Evolutionary conservation across 2,888 invertebrate species (phyloP).

Genomic region (Hoplodrina ambigua): DNA sequence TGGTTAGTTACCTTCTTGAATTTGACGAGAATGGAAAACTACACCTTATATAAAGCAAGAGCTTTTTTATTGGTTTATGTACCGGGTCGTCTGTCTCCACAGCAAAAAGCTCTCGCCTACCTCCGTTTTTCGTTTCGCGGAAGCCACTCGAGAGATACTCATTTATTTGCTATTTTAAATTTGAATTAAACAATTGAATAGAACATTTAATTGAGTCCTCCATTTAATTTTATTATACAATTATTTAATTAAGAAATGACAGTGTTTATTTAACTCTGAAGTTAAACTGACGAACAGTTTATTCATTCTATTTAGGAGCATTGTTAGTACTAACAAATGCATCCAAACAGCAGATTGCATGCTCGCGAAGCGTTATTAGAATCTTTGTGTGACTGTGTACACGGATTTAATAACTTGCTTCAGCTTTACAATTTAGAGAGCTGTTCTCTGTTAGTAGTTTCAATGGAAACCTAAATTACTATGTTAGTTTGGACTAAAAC

Average conservation of each 20-base stretch:
- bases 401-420: conserved; percentile 53
- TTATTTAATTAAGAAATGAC: neutral
- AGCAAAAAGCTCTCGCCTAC: neutral
- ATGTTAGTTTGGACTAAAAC: conserved; percentile 41
- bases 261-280: neutral
- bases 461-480: conserved; percentile 46
- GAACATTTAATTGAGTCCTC: neutral
- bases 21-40: too few species aligned
- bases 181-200: conserved; percentile 11
- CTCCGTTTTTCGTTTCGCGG: neutral
- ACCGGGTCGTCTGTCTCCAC: neutral
- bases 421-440: conserved; percentile 49
- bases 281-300: conserved; percentile 1
- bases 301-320: conserved; percentile 23
- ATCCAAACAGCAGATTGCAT: conserved; percentile 32
- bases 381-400: conserved; percentile 39
- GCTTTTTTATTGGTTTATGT: neutral
- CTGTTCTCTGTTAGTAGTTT: conserved; percentile 38
- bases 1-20: too few species aligned
- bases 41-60: too few species aligned
- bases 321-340: conserved; percentile 37
- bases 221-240: neutral
- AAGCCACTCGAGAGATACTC: neutral
- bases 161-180: conserved; percentile 1
- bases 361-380: conserved; percentile 39